Conservation (phyloP, 1,140 invertebrate genomes). For the Centruroides sculpturatus region DNA sequence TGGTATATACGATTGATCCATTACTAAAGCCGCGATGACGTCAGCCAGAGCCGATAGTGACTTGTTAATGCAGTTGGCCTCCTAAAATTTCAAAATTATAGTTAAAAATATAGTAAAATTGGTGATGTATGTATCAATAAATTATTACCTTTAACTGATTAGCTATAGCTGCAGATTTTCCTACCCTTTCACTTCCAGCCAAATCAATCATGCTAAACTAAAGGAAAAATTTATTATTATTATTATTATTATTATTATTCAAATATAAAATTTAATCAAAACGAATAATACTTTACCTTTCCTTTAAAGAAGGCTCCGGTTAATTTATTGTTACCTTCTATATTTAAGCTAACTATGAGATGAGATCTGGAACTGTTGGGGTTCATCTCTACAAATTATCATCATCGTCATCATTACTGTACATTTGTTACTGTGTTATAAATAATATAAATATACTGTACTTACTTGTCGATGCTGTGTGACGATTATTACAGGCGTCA, state of each 20-base stretch:
- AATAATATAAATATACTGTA: not conserved
- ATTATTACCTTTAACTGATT: slow-evolving; percentile 47
- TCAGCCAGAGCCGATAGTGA: slow-evolving; percentile 29
- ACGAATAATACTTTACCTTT: not conserved
- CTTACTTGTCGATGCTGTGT: not conserved
- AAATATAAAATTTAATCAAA: not conserved
- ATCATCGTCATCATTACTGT: too few relatives aligned
- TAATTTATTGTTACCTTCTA: not conserved
- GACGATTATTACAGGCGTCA: not conserved
- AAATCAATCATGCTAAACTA: slow-evolving; percentile 83
- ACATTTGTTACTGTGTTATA: too few relatives aligned
- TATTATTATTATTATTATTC: not conserved
- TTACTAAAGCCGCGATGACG: slow-evolving; percentile 27
- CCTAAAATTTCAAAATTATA: not conserved
- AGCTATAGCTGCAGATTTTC: slow-evolving; percentile 62
- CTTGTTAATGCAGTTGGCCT: slow-evolving; percentile 27
- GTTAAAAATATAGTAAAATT: too few relatives aligned
- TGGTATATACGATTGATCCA: slow-evolving; percentile 26
- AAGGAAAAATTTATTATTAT: slow-evolving; percentile 27
- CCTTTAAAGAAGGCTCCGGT: not conserved
- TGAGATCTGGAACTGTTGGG: not conserved
- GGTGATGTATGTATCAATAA: too few relatives aligned
- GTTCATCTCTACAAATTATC: not conserved
- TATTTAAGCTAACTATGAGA: not conserved
- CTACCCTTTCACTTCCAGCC: slow-evolving; percentile 78